These are phyloP conservation scores for Pammene fasciana DNA, from an alignment of 2,888 invertebrate species.

Conservation along the genomic window DNA sequence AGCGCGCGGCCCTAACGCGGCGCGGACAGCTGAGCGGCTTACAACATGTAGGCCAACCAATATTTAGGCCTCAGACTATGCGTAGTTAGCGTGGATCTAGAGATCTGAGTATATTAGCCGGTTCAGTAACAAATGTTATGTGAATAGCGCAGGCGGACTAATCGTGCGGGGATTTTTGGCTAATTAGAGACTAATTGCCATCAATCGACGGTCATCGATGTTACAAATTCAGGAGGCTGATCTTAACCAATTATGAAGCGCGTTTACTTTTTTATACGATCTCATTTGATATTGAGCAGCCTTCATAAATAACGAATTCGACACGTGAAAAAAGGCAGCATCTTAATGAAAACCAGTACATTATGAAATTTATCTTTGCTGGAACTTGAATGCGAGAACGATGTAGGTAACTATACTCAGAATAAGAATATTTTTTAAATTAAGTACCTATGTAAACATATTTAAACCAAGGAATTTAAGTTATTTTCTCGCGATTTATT, in stretches of 20 bases:
- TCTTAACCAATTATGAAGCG: neutral
- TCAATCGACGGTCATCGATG: neutral
- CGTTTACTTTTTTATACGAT: neutral
- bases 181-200: conserved; percentile 20
- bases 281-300: too few species aligned
- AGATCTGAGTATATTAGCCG: neutral
- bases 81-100: neutral
- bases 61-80: neutral
- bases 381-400: neutral
- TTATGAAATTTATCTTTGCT: neutral
- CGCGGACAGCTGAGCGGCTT: neutral
- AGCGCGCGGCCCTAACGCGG: conserved; percentile 22
- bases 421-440: too few species aligned
- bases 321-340: neutral
- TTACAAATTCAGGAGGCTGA: neutral
- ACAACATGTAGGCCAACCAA: neutral
- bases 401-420: conserved; percentile 1
- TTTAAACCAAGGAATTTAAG: too few species aligned
- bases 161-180: neutral
- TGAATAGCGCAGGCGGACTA: neutral
- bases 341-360: neutral
- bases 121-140: neutral
- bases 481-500: too few species aligned
- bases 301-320: neutral
- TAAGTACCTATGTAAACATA: too few species aligned